A percentile compares a stretch with the other conserved stretches of the same genome.
These are phyloP conservation scores for Catharus bicknelli DNA, from an alignment of 2,113 vertebrate genomes.

Conservation along the genomic window DNA sequence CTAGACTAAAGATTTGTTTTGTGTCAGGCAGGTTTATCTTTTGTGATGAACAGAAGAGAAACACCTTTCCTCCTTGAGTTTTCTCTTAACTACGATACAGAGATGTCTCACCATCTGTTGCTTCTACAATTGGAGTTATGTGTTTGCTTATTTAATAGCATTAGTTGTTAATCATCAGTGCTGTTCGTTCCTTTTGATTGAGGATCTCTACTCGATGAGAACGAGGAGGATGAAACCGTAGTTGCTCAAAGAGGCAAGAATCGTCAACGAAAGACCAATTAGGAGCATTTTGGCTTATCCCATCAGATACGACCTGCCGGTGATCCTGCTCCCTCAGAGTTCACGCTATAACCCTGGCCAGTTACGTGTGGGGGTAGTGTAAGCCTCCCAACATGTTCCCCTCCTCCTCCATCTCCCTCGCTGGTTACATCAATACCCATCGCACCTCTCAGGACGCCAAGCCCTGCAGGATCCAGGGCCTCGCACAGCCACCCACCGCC, in stretches of 20 bases:
- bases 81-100: not conserved
- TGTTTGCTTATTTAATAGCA: not conserved
- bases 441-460: fast-evolving
- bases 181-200: not conserved
- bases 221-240: not conserved
- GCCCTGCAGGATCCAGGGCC: not conserved
- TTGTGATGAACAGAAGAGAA: not conserved
- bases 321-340: not conserved
- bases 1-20: not conserved
- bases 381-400: too few species aligned
- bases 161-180: not conserved
- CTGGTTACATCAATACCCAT: fast-evolving
- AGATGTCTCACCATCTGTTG: not conserved
- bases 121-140: not conserved
- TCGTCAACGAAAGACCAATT: not conserved
- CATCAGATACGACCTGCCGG: not conserved
- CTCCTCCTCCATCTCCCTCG: not conserved
- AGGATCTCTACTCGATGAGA: not conserved
- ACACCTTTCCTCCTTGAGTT: not conserved
- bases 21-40: not conserved
- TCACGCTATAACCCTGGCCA: fast-evolving
- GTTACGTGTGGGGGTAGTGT: fast-evolving
- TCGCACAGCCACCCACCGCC: not conserved
- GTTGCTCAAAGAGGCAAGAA: not conserved
- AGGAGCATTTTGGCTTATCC: not conserved